Conservation (phyloP, 2,113 vertebrate genomes). For the Rhodinocichla rosea region DNA sequence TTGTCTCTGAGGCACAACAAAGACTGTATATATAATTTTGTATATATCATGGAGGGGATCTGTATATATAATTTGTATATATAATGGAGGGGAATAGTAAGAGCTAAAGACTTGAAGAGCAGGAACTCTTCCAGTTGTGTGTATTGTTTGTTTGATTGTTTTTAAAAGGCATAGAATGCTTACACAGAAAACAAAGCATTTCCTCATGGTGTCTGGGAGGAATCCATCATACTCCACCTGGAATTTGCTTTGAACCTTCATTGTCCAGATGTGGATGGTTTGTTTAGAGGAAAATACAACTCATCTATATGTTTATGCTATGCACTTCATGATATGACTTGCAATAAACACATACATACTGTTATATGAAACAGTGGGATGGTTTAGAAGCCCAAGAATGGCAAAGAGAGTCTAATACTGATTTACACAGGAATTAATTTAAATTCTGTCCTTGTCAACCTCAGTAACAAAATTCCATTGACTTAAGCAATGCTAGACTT, state of each 20-base stretch:
- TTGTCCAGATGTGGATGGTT: neutral
- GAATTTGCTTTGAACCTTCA: neutral
- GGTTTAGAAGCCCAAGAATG: neutral
- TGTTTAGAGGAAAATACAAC: neutral
- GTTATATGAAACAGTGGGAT: neutral
- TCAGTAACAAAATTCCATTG: neutral
- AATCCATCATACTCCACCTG: neutral
- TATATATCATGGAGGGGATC: neutral
- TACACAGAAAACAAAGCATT: neutral
- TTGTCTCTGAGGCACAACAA: neutral
- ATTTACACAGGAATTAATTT: neutral
- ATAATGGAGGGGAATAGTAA: neutral
- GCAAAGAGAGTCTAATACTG: neutral
- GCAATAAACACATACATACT: neutral
- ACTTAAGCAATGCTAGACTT: neutral
- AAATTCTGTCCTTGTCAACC: neutral
- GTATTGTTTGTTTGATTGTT: neutral
- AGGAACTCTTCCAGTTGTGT: neutral
- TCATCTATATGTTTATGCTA: neutral
- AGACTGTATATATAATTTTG: neutral
- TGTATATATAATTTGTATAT: neutral
- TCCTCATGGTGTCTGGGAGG: neutral
- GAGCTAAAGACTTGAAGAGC: neutral
- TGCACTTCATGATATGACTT: neutral
- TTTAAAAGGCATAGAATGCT: neutral